Percentiles rank a stretch among this genome's conserved stretches.
Conservation (phyloP, 2,113 vertebrate genomes). For the Xiphophorus hellerii region DNA sequence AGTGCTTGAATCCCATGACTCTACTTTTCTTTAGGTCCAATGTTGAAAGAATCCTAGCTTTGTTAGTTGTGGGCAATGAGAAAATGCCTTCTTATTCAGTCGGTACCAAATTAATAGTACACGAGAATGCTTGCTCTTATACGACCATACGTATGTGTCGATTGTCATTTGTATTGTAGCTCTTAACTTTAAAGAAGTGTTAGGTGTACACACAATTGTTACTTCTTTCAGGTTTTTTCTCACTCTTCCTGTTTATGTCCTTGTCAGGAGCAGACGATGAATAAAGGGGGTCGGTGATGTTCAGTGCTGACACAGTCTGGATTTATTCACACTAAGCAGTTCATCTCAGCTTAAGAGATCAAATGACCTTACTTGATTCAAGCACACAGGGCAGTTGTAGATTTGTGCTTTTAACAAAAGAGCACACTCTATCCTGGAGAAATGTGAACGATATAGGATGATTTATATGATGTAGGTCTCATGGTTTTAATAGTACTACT, state of each 20-base stretch:
- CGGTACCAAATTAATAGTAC: conserved; percentile 49
- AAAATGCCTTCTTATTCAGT: conserved; percentile 36
- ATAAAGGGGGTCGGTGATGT: conserved; percentile 8
- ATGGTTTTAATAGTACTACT: conserved; percentile 40
- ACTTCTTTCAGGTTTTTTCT: conserved; percentile 11
- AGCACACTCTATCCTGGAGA: no score
- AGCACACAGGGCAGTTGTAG: not conserved
- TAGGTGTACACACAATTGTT: conserved; percentile 9
- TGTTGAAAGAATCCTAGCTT: conserved; percentile 35
- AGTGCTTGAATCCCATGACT: not conserved
- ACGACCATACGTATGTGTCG: conserved; percentile 20
- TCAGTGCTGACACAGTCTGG: not conserved
- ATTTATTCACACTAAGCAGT: not conserved
- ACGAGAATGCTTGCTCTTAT: conserved; percentile 22
- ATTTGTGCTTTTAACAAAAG: no score
- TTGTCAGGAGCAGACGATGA: not conserved
- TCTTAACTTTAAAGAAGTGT: conserved; percentile 22
- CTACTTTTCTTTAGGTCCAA: conserved; percentile 5
- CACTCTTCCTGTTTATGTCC: conserved; percentile 33
- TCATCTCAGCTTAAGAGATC: conserved; percentile 1
- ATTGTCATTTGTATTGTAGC: conserved; percentile 25
- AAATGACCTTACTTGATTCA: not conserved
- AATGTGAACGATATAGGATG: no score
- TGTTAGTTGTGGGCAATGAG: conserved; percentile 31
- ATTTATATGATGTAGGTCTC: conserved; percentile 19